Evolutionary conservation across 2,888 invertebrate species (phyloP), one percentile per base, ranked within the genome.

Genomic region (Rotaria socialis): DNA sequence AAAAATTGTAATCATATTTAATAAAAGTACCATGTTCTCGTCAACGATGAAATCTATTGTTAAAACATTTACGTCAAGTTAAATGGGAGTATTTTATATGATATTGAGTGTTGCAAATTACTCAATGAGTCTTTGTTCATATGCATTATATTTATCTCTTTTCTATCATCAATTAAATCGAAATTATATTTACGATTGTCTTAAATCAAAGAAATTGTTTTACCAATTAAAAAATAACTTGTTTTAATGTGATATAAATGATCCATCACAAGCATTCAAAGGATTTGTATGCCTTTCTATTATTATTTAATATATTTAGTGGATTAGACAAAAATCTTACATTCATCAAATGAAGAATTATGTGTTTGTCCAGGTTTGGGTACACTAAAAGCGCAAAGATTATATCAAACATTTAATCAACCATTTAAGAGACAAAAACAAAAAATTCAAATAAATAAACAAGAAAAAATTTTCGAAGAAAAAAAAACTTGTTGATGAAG

Each of bases 331-430:
- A 41, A 67, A 22, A 56, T 22, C 55, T 60, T 16, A 50, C n/a
- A 56, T 16, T 94, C 96, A 7, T 93, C 94, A 27, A 94, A 94
- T 89, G 94, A 93, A 86, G 93, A 94, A 87, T 91, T 97, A 85
- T 93, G 95, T 0, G 93, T 96, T 86, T 96, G 96, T 90, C 95
- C 96, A 35, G 97, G 97, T 7, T 93, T 97, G 89, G 96, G 97
- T 4, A 93, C 94, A 10, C 94, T 95, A 47, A 97, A 97, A 92
- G 96, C 90, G 87, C 87, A 88, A 47, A 84, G 87, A 43, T 35
- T 87, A 16, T 86, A 86, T 75, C 85, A 80, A 27, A 85, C 85
- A 35, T 86, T 88, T 55, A 75, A 56, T 43, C 80, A 74, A 43
- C 87, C 87, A 27, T 87, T 87, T 52, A 24, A 58, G n/a, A n/a